Conservation (phyloP, 2,113 vertebrate genomes). For the Perognathus longimembris region DNA sequence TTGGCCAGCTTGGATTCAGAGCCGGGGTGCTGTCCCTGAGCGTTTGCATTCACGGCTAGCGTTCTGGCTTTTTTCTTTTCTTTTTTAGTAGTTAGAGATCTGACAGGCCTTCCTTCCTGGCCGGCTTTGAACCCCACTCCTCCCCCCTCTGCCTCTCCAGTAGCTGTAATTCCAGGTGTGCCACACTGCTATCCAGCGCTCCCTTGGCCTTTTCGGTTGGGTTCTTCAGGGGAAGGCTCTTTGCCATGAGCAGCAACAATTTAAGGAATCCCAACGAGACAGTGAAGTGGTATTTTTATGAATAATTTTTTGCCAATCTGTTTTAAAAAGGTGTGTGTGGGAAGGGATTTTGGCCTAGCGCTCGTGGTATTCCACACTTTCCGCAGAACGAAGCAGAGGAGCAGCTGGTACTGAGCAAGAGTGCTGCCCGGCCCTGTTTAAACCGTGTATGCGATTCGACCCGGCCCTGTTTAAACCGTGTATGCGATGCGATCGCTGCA, state of each 20-base stretch:
- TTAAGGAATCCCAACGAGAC: not conserved
- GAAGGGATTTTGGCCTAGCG: not conserved
- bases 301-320: constrained; percentile 34
- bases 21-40: too few species aligned
- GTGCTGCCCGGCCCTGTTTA: constrained; percentile 24
- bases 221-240: not conserved
- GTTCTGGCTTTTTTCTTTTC: too few species aligned
- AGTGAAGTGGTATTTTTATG: constrained; percentile 50
- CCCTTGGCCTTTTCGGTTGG: not conserved
- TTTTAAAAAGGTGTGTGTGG: not conserved
- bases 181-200: too few species aligned
- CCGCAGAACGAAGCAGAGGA: not conserved
- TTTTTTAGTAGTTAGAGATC: too few species aligned
- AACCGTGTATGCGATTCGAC: not conserved
- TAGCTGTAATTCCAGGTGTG: too few species aligned
- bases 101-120: too few species aligned
- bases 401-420: not conserved
- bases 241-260: not conserved
- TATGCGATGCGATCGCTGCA: not conserved
- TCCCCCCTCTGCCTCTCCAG: too few species aligned
- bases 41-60: too few species aligned
- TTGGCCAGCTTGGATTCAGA: not conserved
- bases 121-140: too few species aligned
- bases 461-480: constrained; percentile 26
- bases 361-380: not conserved